Conservation (phyloP, 1,140 invertebrate genomes). For the Samia ricini region DNA sequence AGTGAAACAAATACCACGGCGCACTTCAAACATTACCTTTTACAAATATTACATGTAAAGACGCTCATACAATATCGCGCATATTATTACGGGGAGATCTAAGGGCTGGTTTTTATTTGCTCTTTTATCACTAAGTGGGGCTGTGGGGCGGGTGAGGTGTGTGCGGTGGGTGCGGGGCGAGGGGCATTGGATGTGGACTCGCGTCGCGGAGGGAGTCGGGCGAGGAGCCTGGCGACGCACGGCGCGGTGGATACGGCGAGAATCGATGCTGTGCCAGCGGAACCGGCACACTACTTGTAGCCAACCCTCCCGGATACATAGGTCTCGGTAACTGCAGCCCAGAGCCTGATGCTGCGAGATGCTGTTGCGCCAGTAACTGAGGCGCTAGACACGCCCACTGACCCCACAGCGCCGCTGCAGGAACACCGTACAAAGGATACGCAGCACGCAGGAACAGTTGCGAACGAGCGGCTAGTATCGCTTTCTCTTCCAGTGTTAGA, state of each 20-base stretch:
- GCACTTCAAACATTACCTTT: slow-evolving; percentile 23
- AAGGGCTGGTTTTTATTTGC: slow-evolving; percentile 29
- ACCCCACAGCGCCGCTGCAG: slow-evolving; percentile 78
- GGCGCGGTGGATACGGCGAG: slow-evolving; percentile 77
- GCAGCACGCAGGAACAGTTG: slow-evolving; percentile 83
- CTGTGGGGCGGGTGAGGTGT: slow-evolving; percentile 74
- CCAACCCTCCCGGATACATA: slow-evolving; percentile 68
- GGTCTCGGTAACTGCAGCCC: slow-evolving; percentile 76
- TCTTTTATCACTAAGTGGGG: slow-evolving; percentile 71
- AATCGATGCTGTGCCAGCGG: slow-evolving; percentile 78
- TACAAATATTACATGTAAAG: slow-evolving; percentile 26
- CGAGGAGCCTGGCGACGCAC: slow-evolving; percentile 71
- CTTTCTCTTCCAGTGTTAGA: slow-evolving; percentile 87
- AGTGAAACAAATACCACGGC: slow-evolving; percentile 19
- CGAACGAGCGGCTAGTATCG: slow-evolving; percentile 83
- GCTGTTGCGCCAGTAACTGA: slow-evolving; percentile 75
- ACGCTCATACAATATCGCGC: slow-evolving; percentile 29
- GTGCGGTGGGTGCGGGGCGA: slow-evolving; percentile 49
- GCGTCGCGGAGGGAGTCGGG: slow-evolving; percentile 77
- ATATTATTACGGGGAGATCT: slow-evolving; percentile 42
- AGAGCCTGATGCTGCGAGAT: slow-evolving; percentile 65
- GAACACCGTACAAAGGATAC: slow-evolving; percentile 80
- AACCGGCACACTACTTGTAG: slow-evolving; percentile 42
- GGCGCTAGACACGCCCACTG: slow-evolving; percentile 81
- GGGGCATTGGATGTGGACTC: slow-evolving; percentile 74